A percentile compares a stretch with the other conserved stretches of the same genome.
Evolutionary conservation across 1,140 invertebrate species (phyloP).

Genomic region (Cotesia vestalis): DNA sequence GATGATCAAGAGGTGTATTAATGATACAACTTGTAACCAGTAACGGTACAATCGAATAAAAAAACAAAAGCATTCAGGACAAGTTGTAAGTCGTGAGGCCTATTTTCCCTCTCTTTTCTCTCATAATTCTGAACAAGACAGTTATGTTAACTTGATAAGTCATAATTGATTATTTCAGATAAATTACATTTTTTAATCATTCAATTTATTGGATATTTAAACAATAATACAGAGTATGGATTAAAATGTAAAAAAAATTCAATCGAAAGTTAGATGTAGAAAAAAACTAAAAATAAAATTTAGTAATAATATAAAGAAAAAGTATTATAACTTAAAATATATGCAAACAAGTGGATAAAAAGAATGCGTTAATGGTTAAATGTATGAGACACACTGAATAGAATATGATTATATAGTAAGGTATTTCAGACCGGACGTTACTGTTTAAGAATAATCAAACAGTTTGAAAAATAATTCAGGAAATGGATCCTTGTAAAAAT

Average conservation of each 20-base stretch:
- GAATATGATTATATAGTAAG: background rate
- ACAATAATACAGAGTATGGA: no score
- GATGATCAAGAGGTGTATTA: conserved; percentile 30
- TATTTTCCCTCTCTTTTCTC: conserved; percentile 16
- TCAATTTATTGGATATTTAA: no score
- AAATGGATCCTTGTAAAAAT: conserved; percentile 45
- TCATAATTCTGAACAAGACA: no score
- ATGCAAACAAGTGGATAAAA: conserved; percentile 9
- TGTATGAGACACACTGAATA: conserved; percentile 36
- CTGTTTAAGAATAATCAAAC: conserved; percentile 51
- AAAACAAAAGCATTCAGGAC: conserved; percentile 48
- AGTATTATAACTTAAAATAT: background rate
- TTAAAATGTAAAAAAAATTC: no score
- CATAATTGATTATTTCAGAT: no score
- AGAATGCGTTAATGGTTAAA: conserved; percentile 17
- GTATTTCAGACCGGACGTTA: conserved; percentile 54
- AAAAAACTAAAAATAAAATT: conserved; percentile 1
- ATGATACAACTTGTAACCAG: conserved; percentile 40
- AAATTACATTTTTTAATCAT: no score
- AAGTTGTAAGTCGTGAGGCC: conserved; percentile 35
- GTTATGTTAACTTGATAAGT: no score
- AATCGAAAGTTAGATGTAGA: conserved; percentile 7
- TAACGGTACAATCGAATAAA: conserved; percentile 58
- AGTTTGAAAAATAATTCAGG: conserved; percentile 59
- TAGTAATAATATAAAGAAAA: conserved; percentile 2